phyloP scores from a whole-genome alignment of 2,113 vertebrate species.

The Carassius gibelio region DNA sequence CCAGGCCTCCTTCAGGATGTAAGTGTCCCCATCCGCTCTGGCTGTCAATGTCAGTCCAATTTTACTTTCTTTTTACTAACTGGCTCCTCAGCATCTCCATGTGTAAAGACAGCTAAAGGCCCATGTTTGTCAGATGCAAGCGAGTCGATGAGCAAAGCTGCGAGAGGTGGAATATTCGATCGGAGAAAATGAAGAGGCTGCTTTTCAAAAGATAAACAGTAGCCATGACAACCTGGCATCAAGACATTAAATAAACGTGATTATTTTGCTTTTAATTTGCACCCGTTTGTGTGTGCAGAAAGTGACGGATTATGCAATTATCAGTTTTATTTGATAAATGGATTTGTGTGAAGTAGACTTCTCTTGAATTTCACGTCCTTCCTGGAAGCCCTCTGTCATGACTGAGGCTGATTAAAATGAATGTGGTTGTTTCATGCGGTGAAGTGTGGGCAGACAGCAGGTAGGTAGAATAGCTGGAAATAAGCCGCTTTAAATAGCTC shows the following conservation, averaged over 20 bases:
- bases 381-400: conserved; percentile 23
- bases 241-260: conserved; percentile 69
- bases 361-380: not conserved
- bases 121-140: conserved; percentile 30
- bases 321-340: conserved; percentile 35
- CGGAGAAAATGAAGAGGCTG: conserved; percentile 51
- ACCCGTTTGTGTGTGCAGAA: conserved; percentile 52
- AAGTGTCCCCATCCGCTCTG: not conserved
- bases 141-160: conserved; percentile 26
- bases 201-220: conserved; percentile 51
- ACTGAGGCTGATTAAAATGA: conserved; percentile 8
- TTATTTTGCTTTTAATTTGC: conserved; percentile 71
- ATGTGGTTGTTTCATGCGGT: conserved; percentile 31
- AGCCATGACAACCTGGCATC: conserved; percentile 59
- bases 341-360: conserved; percentile 37
- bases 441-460: conserved; percentile 44
- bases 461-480: conserved; percentile 43
- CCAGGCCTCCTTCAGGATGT: conserved; percentile 25
- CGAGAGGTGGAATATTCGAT: conserved; percentile 42
- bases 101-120: conserved; percentile 17
- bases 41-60: not conserved
- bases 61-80: not conserved
- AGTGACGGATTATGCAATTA: conserved; percentile 23
- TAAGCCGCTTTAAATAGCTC: conserved; percentile 52
- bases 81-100: not conserved